Evolutionary conservation across 2,797 vertebrate genomes (phyloP), one percentile per base, ranked within the genome.

Genomic region (Leucoraja ocellata): DNA sequence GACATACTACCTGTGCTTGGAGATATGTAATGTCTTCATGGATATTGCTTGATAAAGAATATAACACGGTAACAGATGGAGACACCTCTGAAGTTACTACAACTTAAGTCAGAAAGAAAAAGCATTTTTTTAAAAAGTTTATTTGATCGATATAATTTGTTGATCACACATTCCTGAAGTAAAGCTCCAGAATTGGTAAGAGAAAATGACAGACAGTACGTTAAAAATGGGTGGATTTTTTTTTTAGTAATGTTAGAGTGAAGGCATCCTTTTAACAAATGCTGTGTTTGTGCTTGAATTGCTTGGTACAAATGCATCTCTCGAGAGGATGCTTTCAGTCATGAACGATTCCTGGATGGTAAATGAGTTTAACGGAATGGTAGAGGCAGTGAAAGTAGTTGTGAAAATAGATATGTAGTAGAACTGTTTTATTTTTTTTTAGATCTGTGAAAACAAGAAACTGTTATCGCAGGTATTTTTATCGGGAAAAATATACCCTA

Each of bases 301-400:
- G 63, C 86, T 71, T 9, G 32, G 25, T 86, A 86, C 63, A 68
- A 68, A 71, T 71, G n/a, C 63, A 91, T 71, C 65, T 91, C 86
- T 71, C 71, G 58, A 91, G 86, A 91, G 86, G 71, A 91, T 39
- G 54, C 2, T 61, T 84, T 84, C 54, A 84, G 23, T 61, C 81
- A 84, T 84, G 81, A 54, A 61, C n/a, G 54, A 91, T 68, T n/a
- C 14, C 61, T 91, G 63, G 32, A 23, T 71, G 32, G 16, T 36
- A 16, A 39, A 91, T n/a, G 68, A 61, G 23, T 84, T 23, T 39
- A 91, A 91, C 36, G 2, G 39, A 36, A 71, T 58, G 25, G 36
- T 71, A 32, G 83, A 36, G 32, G 25, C 16, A 36, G 3, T 71
- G 86, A 91, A 68, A 91, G 65, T 36, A 36, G 32, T 36, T 71